Percentiles rank a stretch among this genome's conserved stretches.
Evolutionary conservation across 2,797 vertebrate genomes (phyloP).

Genomic region (Lithobates pipiens): DNA sequence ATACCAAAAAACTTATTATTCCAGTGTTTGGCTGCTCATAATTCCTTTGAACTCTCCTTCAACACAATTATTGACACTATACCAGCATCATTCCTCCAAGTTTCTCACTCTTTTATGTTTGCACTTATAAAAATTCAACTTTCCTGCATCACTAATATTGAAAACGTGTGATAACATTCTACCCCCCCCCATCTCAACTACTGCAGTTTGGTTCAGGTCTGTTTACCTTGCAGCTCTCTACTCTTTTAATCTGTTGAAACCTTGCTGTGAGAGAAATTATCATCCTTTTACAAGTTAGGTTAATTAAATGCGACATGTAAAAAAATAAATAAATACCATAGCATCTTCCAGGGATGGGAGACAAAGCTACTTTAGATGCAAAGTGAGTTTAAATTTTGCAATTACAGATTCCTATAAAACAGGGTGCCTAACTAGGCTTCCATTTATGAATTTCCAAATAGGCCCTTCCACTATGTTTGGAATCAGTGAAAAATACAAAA

Average conservation of each 20-base stretch:
- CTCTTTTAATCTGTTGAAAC: slow-evolving; percentile 46
- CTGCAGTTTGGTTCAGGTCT: slow-evolving; percentile 40
- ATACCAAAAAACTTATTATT: not conserved
- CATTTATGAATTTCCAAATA: not conserved
- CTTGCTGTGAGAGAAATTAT: slow-evolving; percentile 51
- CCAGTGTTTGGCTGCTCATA: not conserved
- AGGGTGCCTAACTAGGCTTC: not conserved
- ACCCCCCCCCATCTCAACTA: not conserved
- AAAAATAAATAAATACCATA: not conserved
- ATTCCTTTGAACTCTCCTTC: not conserved
- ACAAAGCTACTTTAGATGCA: slow-evolving; percentile 17
- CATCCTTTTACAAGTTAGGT: slow-evolving; percentile 45
- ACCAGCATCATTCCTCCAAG: not conserved
- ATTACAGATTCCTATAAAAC: not conserved
- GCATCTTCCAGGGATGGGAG: slow-evolving; percentile 27
- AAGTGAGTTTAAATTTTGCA: slow-evolving; percentile 10
- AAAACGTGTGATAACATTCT: slow-evolving; percentile 19
- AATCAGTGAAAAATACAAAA: too few species aligned
- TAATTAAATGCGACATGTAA: slow-evolving; percentile 47
- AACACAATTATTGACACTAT: slow-evolving; percentile 1
- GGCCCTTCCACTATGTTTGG: not conserved
- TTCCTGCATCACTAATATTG: slow-evolving; percentile 25
- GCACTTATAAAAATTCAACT: slow-evolving; percentile 9
- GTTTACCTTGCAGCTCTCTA: slow-evolving; percentile 48
- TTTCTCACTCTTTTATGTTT: slow-evolving; percentile 31